These are phyloP conservation scores for Progne subis DNA, from an alignment of 2,113 vertebrate genomes.

Conservation along the genomic window DNA sequence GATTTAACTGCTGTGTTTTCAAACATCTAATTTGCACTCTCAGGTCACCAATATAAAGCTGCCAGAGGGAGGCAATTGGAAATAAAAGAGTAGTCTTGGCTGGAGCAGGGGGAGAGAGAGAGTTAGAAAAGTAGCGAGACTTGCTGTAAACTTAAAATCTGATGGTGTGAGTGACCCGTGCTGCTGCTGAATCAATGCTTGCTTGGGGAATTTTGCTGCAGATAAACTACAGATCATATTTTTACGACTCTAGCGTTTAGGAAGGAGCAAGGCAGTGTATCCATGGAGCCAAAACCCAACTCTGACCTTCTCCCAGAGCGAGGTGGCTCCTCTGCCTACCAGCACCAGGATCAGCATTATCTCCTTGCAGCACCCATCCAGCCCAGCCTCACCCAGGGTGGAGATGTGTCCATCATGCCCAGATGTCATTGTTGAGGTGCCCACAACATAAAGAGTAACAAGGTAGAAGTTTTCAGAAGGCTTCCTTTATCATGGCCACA, in stretches of 20 bases:
- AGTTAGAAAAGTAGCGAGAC: constrained; percentile 8
- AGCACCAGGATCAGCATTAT: accelerated
- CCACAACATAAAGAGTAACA: background rate
- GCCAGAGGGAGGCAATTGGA: constrained; percentile 38
- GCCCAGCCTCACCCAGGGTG: accelerated
- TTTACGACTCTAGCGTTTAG: background rate
- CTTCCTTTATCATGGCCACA: background rate
- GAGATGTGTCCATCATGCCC: background rate
- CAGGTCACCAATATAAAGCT: constrained; percentile 61
- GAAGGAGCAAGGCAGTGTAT: background rate
- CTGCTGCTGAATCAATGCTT: constrained; percentile 16
- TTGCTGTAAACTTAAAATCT: constrained; percentile 25
- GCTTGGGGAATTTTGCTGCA: background rate
- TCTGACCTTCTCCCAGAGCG: accelerated
- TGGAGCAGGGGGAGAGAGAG: background rate
- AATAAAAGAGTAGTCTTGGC: background rate
- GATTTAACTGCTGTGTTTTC: constrained; percentile 67
- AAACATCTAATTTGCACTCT: constrained; percentile 66
- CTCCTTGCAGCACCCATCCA: background rate
- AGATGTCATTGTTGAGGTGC: background rate
- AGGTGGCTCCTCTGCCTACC: background rate
- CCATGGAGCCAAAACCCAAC: background rate
- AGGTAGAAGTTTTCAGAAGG: background rate
- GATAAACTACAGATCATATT: background rate
- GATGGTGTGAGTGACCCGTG: background rate